Base-by-base conservation (phyloP, 2,113 vertebrate species). In the Centrocercus urophasianus region DNA sequence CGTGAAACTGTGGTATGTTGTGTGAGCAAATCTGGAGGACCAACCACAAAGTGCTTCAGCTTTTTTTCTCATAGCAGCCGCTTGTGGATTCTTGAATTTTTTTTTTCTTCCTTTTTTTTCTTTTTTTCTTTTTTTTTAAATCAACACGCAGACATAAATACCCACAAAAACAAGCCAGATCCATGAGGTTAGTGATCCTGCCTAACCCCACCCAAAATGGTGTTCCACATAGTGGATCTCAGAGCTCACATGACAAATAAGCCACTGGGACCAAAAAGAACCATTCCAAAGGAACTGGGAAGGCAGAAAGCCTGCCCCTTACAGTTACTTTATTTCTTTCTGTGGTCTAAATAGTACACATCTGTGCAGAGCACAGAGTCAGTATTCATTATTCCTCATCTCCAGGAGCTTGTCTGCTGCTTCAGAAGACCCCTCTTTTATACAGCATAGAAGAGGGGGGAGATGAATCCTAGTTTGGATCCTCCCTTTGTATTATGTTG, bases 181-280 rank as follows among this genome's bases (percentile, higher is more conserved):
- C 16, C 47, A 38, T 21, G 25, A 52, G 25, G 12, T 83, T 94
- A 28, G 17, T 50, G 30, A 83, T 64, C 67, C 79, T 87, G 32
- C 52, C 56, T 7, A n/a, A 11, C 22, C 80, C 36, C 32, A 50
- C 72, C 71, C 48, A 86, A 25, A 69, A 88, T 79, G 84, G 80
- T 93, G 95, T 88, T 96, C 92, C 93, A 92, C 88, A 2, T 80
- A 63, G 85, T 45, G 50, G 85, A 48, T 91, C 36, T n/a, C 6
- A 21, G 56, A 95, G 77, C 88, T 95, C 83, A 60, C 27, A 54
- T 81, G 61, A 84, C 79, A 70, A 59, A 80, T 75, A 91, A 87
- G 93, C 83, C 93, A 93, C 86, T 92, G 69, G 88, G 92, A 97
- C 94, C 94, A 96, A 77, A 83, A 75, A 36, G 20, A 79, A 87